Base-by-base conservation (phyloP, 2,113 vertebrate genomes). In the Ceyx margarethae region DNA sequence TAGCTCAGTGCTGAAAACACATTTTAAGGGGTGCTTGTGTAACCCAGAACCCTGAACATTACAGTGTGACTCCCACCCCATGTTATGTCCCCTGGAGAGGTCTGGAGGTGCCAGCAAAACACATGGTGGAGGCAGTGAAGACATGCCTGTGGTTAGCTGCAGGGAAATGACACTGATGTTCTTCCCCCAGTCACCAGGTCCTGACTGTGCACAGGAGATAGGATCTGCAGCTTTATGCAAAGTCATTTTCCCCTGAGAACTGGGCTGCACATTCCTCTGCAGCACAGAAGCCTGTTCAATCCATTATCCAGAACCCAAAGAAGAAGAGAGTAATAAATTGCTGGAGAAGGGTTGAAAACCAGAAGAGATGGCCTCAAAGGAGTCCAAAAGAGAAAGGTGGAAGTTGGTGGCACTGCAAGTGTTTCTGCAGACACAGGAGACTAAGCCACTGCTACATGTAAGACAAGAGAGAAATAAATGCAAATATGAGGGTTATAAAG, bases 101-200 rank as follows among this genome's bases (percentile, higher is more conserved):
- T n/a, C 51, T 85, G 92, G 67, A 42, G 68, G 48, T 62, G 81
- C 85, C 67, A 95, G 87, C 48, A 85, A 67, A 85, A 42, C 31
- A 37, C 37, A 2, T n/a, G 15, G 19, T 2, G 16, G 35, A 91
- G 67, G 46, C 67, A 56, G 68, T 42, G 92, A 87, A 51, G 87
- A 82, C 65, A 91, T 64, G 78, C 74, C 82, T 93, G 91, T 48
- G 92, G 89, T 89, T 85, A 89, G 85, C 91, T 84, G 78, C 66
- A 77, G 81, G 89, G 89, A 96, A 87, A 85, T 82, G 76, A 92
- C 64, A 91, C 93, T 92, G 71, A 93, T 93, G 87, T 78, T 95
- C 87, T 82, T 90, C 78, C 86, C 69, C 54, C 87, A 45, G 40
- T 31, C 85, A 87, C 84, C 79, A 87, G 56, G 37, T 72, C 71